Conservation (phyloP, 2,113 vertebrate genomes). For the Melanotaenia duboulayi region DNA sequence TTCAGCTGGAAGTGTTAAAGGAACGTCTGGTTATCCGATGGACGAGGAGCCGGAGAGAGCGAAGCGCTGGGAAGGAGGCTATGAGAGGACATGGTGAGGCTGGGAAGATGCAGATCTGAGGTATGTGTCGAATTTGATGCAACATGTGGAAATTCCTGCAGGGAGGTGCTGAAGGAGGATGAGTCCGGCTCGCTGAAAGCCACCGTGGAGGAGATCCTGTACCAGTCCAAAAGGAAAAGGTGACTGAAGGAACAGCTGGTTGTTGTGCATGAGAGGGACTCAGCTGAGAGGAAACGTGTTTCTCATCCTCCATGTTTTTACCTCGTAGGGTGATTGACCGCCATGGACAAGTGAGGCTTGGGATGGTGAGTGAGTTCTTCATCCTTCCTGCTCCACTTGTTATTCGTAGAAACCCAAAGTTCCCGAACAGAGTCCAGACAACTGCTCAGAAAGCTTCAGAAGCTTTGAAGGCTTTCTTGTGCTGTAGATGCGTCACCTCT, state of each 20-base stretch:
- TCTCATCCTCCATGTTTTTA: slow-evolving; percentile 5
- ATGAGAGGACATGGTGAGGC: slow-evolving; percentile 93
- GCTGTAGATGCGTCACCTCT: slow-evolving; percentile 96
- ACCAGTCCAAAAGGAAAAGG: slow-evolving; percentile 94
- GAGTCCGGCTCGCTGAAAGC: slow-evolving; percentile 96
- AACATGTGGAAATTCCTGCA: slow-evolving; percentile 49
- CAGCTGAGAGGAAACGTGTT: too few relatives aligned
- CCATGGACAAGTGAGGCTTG: slow-evolving; percentile 94
- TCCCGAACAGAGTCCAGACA: too few relatives aligned
- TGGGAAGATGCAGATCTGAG: neutral
- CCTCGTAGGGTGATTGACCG: slow-evolving; percentile 86
- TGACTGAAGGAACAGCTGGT: neutral
- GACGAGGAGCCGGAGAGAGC: slow-evolving; percentile 95
- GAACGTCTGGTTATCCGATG: slow-evolving; percentile 76
- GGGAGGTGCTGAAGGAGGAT: slow-evolving; percentile 98
- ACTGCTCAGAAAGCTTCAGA: neutral
- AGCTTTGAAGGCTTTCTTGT: slow-evolving; percentile 15
- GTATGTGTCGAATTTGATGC: neutral
- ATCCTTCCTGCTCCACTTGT: neutral
- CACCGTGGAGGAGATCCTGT: slow-evolving; percentile 94
- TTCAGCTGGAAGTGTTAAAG: neutral
- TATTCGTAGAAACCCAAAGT: too few relatives aligned
- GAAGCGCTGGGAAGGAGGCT: slow-evolving; percentile 98
- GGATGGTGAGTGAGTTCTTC: slow-evolving; percentile 88
- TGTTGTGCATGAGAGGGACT: too few relatives aligned